Evolutionary conservation across 1,140 invertebrate species (phyloP).

Genomic region (Hormaphis cornu): DNA sequence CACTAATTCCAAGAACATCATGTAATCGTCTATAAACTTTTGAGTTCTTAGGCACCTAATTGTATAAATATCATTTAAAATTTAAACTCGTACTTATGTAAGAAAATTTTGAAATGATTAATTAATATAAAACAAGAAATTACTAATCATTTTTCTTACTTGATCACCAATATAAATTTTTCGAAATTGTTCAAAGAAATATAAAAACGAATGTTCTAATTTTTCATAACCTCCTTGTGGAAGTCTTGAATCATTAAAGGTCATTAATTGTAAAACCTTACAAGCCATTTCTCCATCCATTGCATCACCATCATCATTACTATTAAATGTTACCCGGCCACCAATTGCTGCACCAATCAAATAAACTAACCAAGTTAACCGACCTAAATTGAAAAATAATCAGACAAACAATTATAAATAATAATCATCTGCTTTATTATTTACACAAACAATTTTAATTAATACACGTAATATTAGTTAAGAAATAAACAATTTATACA

Average conservation of each 20-base stretch:
- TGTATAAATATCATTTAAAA: slow-evolving; percentile 32
- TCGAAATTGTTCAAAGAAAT: slow-evolving; percentile 96
- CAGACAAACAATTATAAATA: no score
- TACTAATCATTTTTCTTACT: slow-evolving; percentile 44
- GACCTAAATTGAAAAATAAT: slow-evolving; percentile 48
- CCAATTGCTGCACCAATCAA: slow-evolving; percentile 95
- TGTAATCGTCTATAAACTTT: slow-evolving; percentile 88
- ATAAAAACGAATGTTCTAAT: slow-evolving; percentile 90
- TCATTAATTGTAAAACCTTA: slow-evolving; percentile 90
- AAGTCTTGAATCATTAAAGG: slow-evolving; percentile 82
- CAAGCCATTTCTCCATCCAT: slow-evolving; percentile 91
- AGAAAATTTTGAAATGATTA: background rate
- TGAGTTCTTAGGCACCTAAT: slow-evolving; percentile 73
- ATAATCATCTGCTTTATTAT: no score
- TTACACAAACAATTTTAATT: no score
- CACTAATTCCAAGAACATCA: slow-evolving; percentile 85
- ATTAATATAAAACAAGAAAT: background rate
- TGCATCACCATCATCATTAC: slow-evolving; percentile 92
- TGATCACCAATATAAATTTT: slow-evolving; percentile 99
- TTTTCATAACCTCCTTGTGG: slow-evolving; percentile 89
- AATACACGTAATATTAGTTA: no score
- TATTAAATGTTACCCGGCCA: slow-evolving; percentile 85
- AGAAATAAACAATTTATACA: no score
- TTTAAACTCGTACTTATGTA: background rate
- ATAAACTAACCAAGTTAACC: slow-evolving; percentile 96